phyloP scores from a whole-genome alignment of 2,797 vertebrate species.

The Eutrigla gurnardus region DNA sequence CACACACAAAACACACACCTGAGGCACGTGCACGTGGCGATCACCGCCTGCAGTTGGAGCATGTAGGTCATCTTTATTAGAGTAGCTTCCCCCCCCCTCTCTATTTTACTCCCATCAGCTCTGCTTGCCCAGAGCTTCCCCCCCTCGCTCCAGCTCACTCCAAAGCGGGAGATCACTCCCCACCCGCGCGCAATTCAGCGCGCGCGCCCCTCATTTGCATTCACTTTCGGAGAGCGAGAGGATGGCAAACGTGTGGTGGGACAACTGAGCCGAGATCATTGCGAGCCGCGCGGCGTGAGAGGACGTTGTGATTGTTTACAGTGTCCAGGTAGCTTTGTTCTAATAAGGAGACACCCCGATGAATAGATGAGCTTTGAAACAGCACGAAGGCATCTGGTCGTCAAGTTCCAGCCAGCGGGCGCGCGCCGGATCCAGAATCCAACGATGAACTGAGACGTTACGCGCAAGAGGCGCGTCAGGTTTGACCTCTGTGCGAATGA shows the following conservation, averaged over 20 bases:
- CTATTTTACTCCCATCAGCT: slow-evolving; percentile 18
- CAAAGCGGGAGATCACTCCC: slow-evolving; percentile 53
- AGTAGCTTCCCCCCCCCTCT: background rate
- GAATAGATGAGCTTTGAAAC: slow-evolving; percentile 34
- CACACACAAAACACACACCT: slow-evolving; percentile 24
- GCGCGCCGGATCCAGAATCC: slow-evolving; percentile 53
- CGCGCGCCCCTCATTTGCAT: slow-evolving; percentile 55
- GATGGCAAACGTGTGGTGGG: slow-evolving; percentile 56
- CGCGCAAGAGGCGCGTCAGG: slow-evolving; percentile 53
- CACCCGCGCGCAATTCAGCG: slow-evolving; percentile 30
- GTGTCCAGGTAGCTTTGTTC: slow-evolving; percentile 9
- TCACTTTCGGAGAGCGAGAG: slow-evolving; percentile 64
- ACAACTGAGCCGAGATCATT: slow-evolving; percentile 44
- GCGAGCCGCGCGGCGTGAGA: slow-evolving; percentile 27
- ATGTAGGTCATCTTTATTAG: slow-evolving; percentile 26
- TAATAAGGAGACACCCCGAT: slow-evolving; percentile 9
- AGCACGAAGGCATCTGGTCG: slow-evolving; percentile 23
- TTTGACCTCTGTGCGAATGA: slow-evolving; percentile 57
- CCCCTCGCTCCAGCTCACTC: slow-evolving; percentile 47
- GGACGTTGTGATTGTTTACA: slow-evolving; percentile 2
- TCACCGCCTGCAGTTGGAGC: slow-evolving; percentile 2
- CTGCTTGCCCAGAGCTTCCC: slow-evolving; percentile 10
- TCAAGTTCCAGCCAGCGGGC: slow-evolving; percentile 38
- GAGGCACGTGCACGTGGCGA: slow-evolving; percentile 7
- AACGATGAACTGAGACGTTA: slow-evolving; percentile 66